Conservation (phyloP, 2,888 invertebrate species). For the Archips crataeganus region DNA sequence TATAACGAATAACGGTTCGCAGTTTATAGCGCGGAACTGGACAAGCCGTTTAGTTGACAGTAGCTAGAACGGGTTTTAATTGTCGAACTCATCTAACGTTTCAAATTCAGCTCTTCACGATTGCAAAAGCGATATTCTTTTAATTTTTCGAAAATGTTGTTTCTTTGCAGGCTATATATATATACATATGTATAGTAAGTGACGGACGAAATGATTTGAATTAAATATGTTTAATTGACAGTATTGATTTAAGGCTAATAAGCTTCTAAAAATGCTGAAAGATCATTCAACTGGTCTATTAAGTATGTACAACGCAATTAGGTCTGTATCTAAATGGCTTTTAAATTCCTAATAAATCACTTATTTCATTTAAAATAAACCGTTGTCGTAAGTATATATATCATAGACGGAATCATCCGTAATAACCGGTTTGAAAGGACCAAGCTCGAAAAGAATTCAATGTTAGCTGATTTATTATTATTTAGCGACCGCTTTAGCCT, state of each 20-base stretch:
- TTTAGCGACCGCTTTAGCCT: no score
- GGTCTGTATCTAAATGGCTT: background rate
- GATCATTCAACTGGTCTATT: background rate
- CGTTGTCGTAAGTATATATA: background rate
- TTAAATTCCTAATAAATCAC: background rate
- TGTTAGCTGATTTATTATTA: conserved; percentile 31
- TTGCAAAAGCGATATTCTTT: background rate
- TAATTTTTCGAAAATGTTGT: background rate
- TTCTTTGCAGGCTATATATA: background rate
- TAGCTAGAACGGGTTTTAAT: background rate
- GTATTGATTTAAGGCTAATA: no score
- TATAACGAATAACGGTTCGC: no score
- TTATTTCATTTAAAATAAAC: background rate
- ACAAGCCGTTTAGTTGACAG: no score
- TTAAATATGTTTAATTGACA: no score
- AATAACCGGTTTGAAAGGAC: conserved; percentile 35
- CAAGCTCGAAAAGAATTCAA: background rate
- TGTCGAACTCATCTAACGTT: background rate
- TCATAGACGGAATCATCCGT: conserved; percentile 1
- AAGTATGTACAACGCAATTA: background rate
- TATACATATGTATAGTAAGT: no score
- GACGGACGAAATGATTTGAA: no score
- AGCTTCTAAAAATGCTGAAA: background rate
- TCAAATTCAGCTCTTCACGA: background rate
- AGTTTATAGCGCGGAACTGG: no score